phyloP scores from a whole-genome alignment of 2,113 vertebrate genomes.

The Nothocercus nigrocapillus region DNA sequence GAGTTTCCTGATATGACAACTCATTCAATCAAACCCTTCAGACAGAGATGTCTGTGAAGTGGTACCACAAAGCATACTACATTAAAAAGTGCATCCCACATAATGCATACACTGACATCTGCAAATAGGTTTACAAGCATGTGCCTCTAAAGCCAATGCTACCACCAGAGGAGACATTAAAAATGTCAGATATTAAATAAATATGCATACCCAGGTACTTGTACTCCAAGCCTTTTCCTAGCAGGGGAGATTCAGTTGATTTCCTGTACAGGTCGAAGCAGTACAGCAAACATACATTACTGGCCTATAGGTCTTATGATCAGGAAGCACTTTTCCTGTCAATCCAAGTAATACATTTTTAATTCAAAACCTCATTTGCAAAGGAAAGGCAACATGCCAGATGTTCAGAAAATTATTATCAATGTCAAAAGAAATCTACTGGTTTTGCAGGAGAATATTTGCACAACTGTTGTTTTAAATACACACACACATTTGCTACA shows the following conservation, averaged over 20 bases:
- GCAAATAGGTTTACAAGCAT: background rate
- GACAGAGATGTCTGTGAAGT: background rate
- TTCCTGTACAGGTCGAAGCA: background rate
- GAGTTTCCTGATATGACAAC: constrained; percentile 44
- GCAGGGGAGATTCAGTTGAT: background rate
- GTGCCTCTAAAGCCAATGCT: background rate
- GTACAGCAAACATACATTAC: background rate
- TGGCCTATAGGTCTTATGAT: background rate
- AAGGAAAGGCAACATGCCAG: background rate
- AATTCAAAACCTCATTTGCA: background rate
- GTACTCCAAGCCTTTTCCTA: background rate
- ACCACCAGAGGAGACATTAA: background rate
- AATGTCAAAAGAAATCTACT: background rate
- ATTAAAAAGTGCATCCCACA: background rate
- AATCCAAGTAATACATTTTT: background rate
- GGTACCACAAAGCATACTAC: background rate
- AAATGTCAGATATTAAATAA: background rate
- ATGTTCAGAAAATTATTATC: background rate
- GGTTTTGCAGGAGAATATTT: background rate
- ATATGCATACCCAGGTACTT: background rate
- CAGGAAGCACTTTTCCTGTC: constrained; percentile 32
- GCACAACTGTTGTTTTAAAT: background rate
- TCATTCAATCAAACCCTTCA: constrained; percentile 60
- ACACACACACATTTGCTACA: background rate
- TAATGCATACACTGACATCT: background rate